A percentile compares a stretch with the other conserved stretches of the same genome.
Conservation (phyloP, 2,888 invertebrate species). For the Cephus runcator region DNA sequence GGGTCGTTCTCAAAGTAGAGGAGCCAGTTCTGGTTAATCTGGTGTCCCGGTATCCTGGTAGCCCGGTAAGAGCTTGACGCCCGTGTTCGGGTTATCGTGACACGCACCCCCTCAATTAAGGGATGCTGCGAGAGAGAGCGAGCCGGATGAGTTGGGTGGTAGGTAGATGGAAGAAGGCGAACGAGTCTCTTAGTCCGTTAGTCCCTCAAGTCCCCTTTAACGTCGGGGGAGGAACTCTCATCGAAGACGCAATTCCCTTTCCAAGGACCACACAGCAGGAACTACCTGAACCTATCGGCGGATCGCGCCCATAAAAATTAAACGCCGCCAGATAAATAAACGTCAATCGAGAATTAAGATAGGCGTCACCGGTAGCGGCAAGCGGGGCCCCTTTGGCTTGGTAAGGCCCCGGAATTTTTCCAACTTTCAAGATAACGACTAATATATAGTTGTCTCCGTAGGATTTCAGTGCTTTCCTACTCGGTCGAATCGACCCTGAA, state of each 20-base stretch:
- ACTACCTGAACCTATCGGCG: conserved; percentile 60
- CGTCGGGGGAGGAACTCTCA: conserved; percentile 9
- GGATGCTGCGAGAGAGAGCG: conserved; percentile 37
- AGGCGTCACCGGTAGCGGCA: conserved; percentile 37
- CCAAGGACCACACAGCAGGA: conserved; percentile 58
- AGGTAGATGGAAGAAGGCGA: too few relatives aligned
- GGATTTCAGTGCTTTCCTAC: conserved; percentile 6
- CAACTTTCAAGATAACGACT: conserved; percentile 14
- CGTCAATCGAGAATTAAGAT: conserved; percentile 62
- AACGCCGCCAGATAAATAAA: conserved; percentile 64
- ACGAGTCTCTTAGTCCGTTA: too few relatives aligned
- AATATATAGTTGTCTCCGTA: conserved; percentile 16
- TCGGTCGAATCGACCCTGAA: neutral
- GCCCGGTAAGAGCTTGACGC: conserved; percentile 42
- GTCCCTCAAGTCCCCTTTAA: conserved; percentile 52
- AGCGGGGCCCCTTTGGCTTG: conserved; percentile 5
- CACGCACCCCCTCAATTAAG: conserved; percentile 56
- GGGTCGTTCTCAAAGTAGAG: too few relatives aligned
- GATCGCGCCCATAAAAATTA: conserved; percentile 64
- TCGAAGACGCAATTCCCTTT: conserved; percentile 1
- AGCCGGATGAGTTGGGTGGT: neutral
- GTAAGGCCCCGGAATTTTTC: conserved; percentile 11
- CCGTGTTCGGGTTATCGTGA: conserved; percentile 52
- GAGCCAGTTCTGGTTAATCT: neutral
- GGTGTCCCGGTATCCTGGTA: conserved; percentile 30